These are phyloP conservation scores for Holacanthus passer DNA, from an alignment of 2,113 vertebrate species.

Conservation along the genomic window DNA sequence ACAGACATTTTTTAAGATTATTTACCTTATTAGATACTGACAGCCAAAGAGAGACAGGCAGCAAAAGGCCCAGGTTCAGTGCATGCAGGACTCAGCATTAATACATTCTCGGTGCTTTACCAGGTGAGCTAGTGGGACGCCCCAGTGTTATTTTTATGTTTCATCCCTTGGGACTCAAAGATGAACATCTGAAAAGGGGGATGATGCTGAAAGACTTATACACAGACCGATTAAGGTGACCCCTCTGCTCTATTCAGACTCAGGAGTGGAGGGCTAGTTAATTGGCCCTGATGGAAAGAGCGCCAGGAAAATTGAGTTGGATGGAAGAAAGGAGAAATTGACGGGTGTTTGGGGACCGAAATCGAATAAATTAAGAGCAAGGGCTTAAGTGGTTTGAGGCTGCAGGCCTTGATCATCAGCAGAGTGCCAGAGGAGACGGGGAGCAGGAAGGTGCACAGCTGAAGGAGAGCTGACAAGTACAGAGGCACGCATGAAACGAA, in stretches of 20 bases:
- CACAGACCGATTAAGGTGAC: conserved; percentile 55
- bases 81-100: too few species aligned
- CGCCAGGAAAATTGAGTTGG: conserved; percentile 49
- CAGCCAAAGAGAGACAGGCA: too few species aligned
- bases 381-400: conserved; percentile 52
- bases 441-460: conserved; percentile 2
- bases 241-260: conserved; percentile 32
- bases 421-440: conserved; percentile 16
- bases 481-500: conserved; percentile 18
- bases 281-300: conserved; percentile 61
- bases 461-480: background rate
- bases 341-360: conserved; percentile 52
- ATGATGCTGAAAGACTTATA: conserved; percentile 25
- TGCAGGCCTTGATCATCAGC: conserved; percentile 43
- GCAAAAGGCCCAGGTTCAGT: too few species aligned
- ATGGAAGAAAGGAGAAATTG: conserved; percentile 49
- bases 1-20: too few species aligned
- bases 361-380: conserved; percentile 57
- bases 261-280: conserved; percentile 31
- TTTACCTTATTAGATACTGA: too few species aligned
- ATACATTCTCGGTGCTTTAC: too few species aligned
- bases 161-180: conserved; percentile 4
- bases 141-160: conserved; percentile 8
- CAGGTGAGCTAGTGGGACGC: too few species aligned
- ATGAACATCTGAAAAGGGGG: conserved; percentile 11